Evolutionary conservation across 2,113 vertebrate genomes (phyloP), one percentile per base, ranked within the genome.

Genomic region (Rhinolophus ferrumequinum): DNA sequence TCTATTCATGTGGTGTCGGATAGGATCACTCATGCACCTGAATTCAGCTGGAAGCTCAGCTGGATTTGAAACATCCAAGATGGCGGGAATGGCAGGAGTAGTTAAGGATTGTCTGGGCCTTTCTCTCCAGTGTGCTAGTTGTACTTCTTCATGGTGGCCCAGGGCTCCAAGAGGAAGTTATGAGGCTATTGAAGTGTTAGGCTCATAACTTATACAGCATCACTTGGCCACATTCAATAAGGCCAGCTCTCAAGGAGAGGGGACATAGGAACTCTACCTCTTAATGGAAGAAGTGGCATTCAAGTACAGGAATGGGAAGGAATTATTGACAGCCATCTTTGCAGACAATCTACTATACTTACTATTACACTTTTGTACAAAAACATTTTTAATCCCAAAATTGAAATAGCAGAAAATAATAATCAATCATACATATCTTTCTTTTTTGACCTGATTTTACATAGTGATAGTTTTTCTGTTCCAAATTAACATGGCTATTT

Each of bases 361-460:
- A 89, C 3, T 60, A 11, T 64, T 87, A 88, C 3, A 62, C 6
- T 54, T 50, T 60, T 80, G 47, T 67, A 26, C 28, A 28, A 69
- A 86, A 81, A 73, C 11, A 47, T 90, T 76, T 94, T 86, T 28
- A 79, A 81, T 56, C 19, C 15, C 33, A 58, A 35, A 80, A 50
- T 66, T 85, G 41, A 67, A 75, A 54, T 58, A 94, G 58, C 30
- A 89, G n/a, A 89, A 58, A 66, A 72, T 77, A 47, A 13, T 30
- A 85, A 15, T 80, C 35, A 85, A 15, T 80, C 35, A 56, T 80
- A n/a, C 0, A 21, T 92, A 21, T 64, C 13, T 94, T 88, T 77
- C 18, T 97, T 90, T 79, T 88, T 82, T 58, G 47, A 58, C 56
- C n/a, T 93, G 30, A 73, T 90, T 96, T 96, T 95, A 79, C 28